These are phyloP conservation scores for Eupithecia subumbrata DNA, from an alignment of 2,888 invertebrate species.

Conservation along the genomic window DNA sequence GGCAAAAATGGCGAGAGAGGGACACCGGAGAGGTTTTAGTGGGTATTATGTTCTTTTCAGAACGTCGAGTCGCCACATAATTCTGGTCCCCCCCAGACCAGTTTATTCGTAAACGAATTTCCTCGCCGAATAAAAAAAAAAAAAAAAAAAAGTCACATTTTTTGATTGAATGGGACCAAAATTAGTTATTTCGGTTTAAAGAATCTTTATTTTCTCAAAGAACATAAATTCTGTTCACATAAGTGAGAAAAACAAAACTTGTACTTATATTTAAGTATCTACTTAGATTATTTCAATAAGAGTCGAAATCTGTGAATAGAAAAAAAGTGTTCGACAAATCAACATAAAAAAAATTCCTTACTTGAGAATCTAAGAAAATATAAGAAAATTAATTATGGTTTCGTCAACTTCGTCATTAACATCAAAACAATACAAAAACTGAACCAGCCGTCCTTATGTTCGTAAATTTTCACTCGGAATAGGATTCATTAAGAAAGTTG, in stretches of 20 bases:
- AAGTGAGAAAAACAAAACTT: no score
- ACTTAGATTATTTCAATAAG: no score
- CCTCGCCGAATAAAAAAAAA: no score
- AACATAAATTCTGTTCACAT: no score
- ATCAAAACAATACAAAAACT: background rate
- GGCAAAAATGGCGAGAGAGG: no score
- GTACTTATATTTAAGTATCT: no score
- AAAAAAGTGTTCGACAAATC: background rate
- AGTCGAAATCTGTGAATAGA: background rate
- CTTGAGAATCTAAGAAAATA: background rate
- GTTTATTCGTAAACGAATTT: no score
- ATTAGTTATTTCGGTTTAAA: background rate
- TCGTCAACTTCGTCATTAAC: no score
- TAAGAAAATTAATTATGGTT: background rate
- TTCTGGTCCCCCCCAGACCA: no score
- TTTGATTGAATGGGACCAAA: background rate
- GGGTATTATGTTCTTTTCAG: no score
- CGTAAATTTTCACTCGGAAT: slow-evolving; percentile 35
- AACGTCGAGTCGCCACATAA: no score
- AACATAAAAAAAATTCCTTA: background rate
- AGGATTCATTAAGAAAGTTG: slow-evolving; percentile 55
- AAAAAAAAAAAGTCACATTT: background rate
- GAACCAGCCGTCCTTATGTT: background rate
- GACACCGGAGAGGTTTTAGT: no score
- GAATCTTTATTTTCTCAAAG: background rate